A percentile compares a stretch with the other conserved stretches of the same genome.
phyloP scores from a whole-genome alignment of 2,113 vertebrate genomes.

The Galemys pyrenaicus region DNA sequence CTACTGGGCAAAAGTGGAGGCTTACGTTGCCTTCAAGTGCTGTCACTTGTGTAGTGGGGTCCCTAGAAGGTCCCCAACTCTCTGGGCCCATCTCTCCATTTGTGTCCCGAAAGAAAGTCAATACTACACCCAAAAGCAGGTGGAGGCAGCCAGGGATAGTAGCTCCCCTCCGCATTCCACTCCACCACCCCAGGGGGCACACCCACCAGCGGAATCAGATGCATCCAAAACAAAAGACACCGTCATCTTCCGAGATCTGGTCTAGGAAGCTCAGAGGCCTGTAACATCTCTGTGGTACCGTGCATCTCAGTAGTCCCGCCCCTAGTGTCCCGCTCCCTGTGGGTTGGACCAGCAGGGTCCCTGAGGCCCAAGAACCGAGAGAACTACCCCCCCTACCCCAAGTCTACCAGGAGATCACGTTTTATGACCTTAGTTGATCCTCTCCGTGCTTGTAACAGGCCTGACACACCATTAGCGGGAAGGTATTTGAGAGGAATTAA shows the following conservation, averaged over 20 bases:
- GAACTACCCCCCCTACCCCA: not conserved
- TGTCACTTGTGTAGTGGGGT: not conserved
- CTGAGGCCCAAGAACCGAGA: not conserved
- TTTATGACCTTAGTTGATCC: not conserved
- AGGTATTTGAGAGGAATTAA: not conserved
- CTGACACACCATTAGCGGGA: not conserved
- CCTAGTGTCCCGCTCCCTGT: no score
- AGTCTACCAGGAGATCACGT: not conserved
- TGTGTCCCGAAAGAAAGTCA: not conserved
- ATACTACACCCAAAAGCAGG: not conserved
- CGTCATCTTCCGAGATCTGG: fast-evolving
- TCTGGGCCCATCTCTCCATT: not conserved
- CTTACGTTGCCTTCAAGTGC: no score
- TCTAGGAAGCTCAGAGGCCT: not conserved
- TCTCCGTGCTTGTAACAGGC: not conserved
- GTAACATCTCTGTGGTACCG: no score
- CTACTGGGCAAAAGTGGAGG: not conserved
- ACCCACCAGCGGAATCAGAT: fast-evolving
- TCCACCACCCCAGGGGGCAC: fast-evolving
- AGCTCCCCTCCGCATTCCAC: not conserved
- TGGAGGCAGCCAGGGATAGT: fast-evolving
- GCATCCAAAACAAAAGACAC: not conserved
- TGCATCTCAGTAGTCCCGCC: not conserved
- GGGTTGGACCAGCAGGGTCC: fast-evolving
- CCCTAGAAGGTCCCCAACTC: not conserved